Evolutionary conservation across 2,888 invertebrate species (phyloP).

Genomic region (Troides aeacus): DNA sequence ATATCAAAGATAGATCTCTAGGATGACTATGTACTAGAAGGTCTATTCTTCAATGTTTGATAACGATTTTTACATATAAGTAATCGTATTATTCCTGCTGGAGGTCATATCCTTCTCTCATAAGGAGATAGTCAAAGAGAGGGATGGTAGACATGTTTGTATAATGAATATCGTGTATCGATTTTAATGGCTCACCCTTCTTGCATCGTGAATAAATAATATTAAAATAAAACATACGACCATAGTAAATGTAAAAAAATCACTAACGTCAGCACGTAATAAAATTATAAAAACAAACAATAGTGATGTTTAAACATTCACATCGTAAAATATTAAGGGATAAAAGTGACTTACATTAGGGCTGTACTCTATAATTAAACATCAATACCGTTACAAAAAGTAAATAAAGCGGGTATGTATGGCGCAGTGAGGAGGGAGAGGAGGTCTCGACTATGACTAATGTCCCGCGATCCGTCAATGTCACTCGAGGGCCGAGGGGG

Average conservation of each 20-base stretch:
- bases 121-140: not conserved
- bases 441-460: slow-evolving; percentile 84
- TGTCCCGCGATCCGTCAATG: slow-evolving; percentile 85
- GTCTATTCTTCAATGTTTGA: too few relatives aligned
- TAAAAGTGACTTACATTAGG: slow-evolving; percentile 72
- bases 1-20: too few relatives aligned
- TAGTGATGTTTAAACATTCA: slow-evolving; percentile 56
- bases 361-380: slow-evolving; percentile 77
- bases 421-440: slow-evolving; percentile 69
- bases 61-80: too few relatives aligned
- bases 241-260: slow-evolving; percentile 16
- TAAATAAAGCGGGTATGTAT: slow-evolving; percentile 77
- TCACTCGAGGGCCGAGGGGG: slow-evolving; percentile 75
- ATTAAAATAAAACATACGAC: not conserved
- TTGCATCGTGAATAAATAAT: not conserved
- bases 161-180: not conserved
- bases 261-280: slow-evolving; percentile 25
- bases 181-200: not conserved
- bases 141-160: not conserved
- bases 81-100: too few relatives aligned
- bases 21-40: too few relatives aligned
- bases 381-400: slow-evolving; percentile 80
- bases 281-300: slow-evolving; percentile 40
- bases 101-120: too few relatives aligned
- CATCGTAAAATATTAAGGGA: slow-evolving; percentile 63